Conservation (phyloP, 2,113 vertebrate species). For the Oceanites oceanicus region DNA sequence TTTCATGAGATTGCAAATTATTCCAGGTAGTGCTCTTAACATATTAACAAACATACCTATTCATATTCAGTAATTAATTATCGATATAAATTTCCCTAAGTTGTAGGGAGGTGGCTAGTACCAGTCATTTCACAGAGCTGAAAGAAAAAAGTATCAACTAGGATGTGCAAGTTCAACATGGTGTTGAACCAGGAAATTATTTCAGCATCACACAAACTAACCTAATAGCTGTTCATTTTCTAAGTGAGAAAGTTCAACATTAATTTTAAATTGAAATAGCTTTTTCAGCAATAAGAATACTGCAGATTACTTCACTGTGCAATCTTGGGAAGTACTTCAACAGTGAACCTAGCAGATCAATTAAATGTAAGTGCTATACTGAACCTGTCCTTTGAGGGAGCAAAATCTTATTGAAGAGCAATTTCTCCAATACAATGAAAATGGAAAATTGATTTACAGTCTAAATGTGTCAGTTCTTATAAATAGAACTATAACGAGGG, state of each 20-base stretch:
- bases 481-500: not conserved
- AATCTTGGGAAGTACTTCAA: not conserved
- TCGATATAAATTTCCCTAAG: not conserved
- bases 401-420: conserved; percentile 12
- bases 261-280: not conserved
- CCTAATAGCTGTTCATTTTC: not conserved
- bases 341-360: not conserved
- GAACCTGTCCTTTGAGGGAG: not conserved
- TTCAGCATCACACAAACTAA: not conserved
- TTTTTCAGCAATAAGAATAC: conserved; percentile 14
- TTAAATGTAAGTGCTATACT: not conserved
- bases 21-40: not conserved
- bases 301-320: not conserved
- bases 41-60: not conserved
- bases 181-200: not conserved
- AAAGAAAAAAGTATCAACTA: not conserved
- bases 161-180: not conserved
- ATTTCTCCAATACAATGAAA: conserved; percentile 38
- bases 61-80: not conserved
- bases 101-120: not conserved
- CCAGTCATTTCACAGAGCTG: not conserved
- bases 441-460: conserved; percentile 55
- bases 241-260: not conserved
- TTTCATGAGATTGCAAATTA: not conserved
- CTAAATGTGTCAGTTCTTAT: conserved; percentile 15